Evolutionary conservation across 1,140 invertebrate species (phyloP), one percentile per base, ranked within the genome.

Genomic region (Orius laevigatus): DNA sequence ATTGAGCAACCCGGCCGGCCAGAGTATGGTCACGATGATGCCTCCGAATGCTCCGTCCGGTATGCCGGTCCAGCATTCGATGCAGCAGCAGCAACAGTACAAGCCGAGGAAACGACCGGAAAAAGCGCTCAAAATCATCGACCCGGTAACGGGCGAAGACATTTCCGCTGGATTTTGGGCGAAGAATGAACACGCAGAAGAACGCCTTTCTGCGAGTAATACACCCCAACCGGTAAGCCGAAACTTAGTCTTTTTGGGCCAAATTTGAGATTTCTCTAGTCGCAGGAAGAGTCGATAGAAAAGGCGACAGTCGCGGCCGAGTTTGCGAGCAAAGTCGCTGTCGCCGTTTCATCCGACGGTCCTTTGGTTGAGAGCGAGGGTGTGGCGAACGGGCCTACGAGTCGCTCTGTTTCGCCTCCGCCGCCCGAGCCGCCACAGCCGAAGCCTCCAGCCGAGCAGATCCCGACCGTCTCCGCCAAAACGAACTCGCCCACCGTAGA

Each of bases 391-490:
- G 25, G 25, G 25, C 25, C 25, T 3, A 4, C 25, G 3, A 4
- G 25, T 25, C 25, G 25, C 3, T 25, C 25, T 3, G 25, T 25
- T 25, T 25, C 25, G 25, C 25, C 18, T 15, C 15, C 46, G 11
- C 34, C 33, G n/a, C 34, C 18, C 8, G 38, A 33, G 14, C 38
- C 25, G 8, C 18, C n/a, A 16, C 46, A 38, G 15, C 11, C 19
- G 3, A 15, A 16, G 9, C 14, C 16, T 46, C 46, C 35, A 3
- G 10, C 41, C 5, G 20, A 8, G 6, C 35, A 40, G 10, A 40
- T 50, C 16, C 48, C 48, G n/a, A 50, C 48, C 12, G 48, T 50
- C 1, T 50, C 48, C 14, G 48, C 48, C 15, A 44, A 34, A 11
- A 36, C 48, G 9, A 20, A 50, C 20, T 44, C 39, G 9, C 48